Base-by-base conservation (phyloP, 2,888 invertebrate genomes). In the Orthosia gothica region DNA sequence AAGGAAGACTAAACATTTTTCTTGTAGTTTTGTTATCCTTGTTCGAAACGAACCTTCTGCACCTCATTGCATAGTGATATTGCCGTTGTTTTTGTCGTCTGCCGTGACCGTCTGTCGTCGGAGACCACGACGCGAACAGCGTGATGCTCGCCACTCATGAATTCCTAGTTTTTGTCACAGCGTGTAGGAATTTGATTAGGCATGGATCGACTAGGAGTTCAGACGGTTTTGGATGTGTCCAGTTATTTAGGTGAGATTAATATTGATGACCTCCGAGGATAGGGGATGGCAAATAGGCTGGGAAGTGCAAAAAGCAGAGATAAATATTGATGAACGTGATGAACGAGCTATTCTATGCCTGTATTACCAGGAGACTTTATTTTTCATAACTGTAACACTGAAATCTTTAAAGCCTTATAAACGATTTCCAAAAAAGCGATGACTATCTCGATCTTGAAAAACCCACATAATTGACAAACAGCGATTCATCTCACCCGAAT, bases 101-200 rank as follows among this genome's bases (percentile, higher is more conserved):
- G 75, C 70, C 83, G 78, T 85, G 81, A 88, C 84, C 50, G 84
- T 73, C 74, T 70, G 69, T 61, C 80, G 82, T 67, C 73, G 79
- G 72, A 74, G 77, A 73, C 79, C 70, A 79, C 79, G 82, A 89
- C 87, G 87, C 87, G 83, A 73, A 68, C 81, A 79, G 88, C 87
- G 90, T 88, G 91, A 88, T 88, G 82, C 73, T 86, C 87, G 84
- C 83, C 87, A 83, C 88, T 85, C 78, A 69, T 76, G 76, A 81
- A 76, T 72, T 45, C 82, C 82, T 70, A 76, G 82, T 82, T 85
- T 81, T 81, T 81, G 59, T 73, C 85, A 65, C 59, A 55, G 47
- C 57, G 69, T 82, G 82, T 76, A 75, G 65, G 84, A 84, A 75
- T 84, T 84, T 81, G 81, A 84, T 84, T 81, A 81, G 81, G 50